A percentile compares a stretch with the other conserved stretches of the same genome.
These are phyloP conservation scores for Hemithea aestivaria DNA, from an alignment of 2,888 invertebrate species.

Conservation along the genomic window DNA sequence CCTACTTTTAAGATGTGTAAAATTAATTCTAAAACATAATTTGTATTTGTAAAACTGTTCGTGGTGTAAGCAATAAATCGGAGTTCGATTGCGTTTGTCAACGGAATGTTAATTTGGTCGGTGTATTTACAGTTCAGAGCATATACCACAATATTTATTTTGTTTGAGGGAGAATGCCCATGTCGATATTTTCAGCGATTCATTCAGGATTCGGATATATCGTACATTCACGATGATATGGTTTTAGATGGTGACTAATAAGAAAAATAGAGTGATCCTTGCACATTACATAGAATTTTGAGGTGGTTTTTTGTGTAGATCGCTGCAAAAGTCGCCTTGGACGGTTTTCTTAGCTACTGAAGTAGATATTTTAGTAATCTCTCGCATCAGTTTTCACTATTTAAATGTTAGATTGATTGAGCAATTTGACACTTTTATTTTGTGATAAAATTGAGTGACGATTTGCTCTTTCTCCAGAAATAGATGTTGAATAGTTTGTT, in stretches of 20 bases:
- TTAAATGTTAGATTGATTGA: not conserved
- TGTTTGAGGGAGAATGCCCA: too few species aligned
- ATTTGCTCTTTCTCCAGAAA: conserved; percentile 5
- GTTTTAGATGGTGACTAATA: too few species aligned
- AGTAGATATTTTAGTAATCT: conserved; percentile 1
- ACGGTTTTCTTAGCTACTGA: not conserved
- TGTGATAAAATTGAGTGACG: conserved; percentile 6
- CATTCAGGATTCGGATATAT: too few species aligned
- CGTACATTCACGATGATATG: too few species aligned
- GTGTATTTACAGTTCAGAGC: not conserved
- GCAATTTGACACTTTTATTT: conserved; percentile 2
- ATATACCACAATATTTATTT: not conserved
- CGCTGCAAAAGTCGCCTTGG: too few species aligned
- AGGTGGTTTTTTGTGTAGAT: too few species aligned
- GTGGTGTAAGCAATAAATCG: conserved; percentile 15
- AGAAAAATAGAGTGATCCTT: too few species aligned
- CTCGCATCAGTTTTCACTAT: conserved; percentile 1
- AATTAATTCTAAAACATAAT: conserved; percentile 40
- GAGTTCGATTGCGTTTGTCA: conserved; percentile 1
- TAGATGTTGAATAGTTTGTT: not conserved
- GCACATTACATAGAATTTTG: too few species aligned
- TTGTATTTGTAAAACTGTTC: conserved; percentile 52
- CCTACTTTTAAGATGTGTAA: conserved; percentile 58
- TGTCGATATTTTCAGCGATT: too few species aligned
- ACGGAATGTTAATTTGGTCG: conserved; percentile 6